Base-by-base conservation (phyloP, 2,888 invertebrate genomes). In the Amitus sp. region DNA sequence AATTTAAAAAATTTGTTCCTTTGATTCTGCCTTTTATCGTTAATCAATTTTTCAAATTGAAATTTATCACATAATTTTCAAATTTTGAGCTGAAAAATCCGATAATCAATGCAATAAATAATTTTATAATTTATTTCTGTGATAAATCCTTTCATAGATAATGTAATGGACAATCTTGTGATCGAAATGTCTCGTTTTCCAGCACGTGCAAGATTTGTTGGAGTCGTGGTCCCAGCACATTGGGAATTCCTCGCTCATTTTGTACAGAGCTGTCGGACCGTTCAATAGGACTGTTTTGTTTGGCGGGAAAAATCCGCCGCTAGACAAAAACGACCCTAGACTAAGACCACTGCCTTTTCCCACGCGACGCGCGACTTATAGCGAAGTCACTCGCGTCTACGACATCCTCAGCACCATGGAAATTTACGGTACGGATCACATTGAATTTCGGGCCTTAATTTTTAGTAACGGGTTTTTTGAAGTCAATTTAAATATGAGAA, bases 151-250 rank as follows among this genome's bases (percentile, higher is more conserved):
- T n/a, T n/a, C n/a, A n/a, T n/a, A n/a, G n/a, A n/a, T n/a, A n/a
- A n/a, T n/a, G n/a, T n/a, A n/a, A n/a, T n/a, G n/a, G n/a, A n/a
- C n/a, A n/a, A n/a, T n/a, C n/a, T n/a, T n/a, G n/a, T n/a, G n/a
- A n/a, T n/a, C n/a, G n/a, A n/a, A n/a, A n/a, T n/a, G n/a, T n/a
- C n/a, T n/a, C 6, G 27, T 82, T 47, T 83, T 84, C 46, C 79
- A 94, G 92, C 91, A 94, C 72, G 87, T 94, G 4, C 89, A 89
- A 85, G 89, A 89, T 3, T 86, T 93, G 39, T 72, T 94, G 23
- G 82, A 85, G 0, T 75, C 84, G 0, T 95, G 95, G 95, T 82
- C 85, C 7, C 82, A 84, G 1, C 87, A 90, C 56, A 82, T 95
- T 0, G 83, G 81, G 5, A 84, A 85, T 2, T 91, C 93, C 71